phyloP scores from a whole-genome alignment of 2,113 vertebrate genomes.

The Epinephelus cyanopodus region DNA sequence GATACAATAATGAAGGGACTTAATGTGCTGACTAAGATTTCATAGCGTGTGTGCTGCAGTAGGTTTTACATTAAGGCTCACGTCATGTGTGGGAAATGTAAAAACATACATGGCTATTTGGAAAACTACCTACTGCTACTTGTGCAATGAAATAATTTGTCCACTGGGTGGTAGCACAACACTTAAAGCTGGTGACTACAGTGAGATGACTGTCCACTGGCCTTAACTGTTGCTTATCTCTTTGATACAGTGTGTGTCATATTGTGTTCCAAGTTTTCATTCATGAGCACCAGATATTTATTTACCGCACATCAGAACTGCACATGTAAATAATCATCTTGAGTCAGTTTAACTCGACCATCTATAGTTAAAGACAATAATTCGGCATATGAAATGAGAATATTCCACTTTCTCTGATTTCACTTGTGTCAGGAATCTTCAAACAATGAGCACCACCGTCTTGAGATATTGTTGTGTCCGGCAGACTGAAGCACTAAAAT shows the following conservation, averaged over 20 bases:
- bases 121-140: neutral
- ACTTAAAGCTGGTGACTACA: neutral
- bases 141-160: neutral
- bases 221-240: neutral
- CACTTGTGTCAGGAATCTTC: neutral
- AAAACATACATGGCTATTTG: neutral
- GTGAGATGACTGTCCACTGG: neutral
- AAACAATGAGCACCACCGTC: too few relatives aligned
- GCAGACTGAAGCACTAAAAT: neutral
- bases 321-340: neutral
- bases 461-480: neutral
- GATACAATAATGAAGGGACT: neutral
- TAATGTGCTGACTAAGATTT: neutral
- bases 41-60: neutral
- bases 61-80: neutral
- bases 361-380: neutral
- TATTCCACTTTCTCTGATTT: neutral
- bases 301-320: neutral
- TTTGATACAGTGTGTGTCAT: neutral
- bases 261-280: neutral
- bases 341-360: neutral
- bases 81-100: neutral
- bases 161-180: constrained; percentile 66
- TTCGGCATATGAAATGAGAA: neutral
- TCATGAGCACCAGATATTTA: neutral